These are phyloP conservation scores for Macropodus opercularis DNA, from an alignment of 2,797 vertebrate genomes.

Conservation along the genomic window DNA sequence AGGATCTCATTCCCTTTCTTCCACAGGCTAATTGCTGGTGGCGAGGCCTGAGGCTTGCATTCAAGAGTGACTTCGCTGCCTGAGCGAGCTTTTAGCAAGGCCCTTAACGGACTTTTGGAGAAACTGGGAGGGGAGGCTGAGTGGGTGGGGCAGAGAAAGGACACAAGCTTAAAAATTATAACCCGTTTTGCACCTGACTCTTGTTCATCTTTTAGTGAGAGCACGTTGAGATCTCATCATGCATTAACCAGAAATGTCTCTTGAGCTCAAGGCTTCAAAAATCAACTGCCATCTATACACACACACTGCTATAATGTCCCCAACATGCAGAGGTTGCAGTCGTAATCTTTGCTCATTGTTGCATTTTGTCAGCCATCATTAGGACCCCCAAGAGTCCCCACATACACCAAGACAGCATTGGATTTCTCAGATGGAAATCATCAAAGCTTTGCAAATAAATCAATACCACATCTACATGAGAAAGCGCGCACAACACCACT, in stretches of 20 bases:
- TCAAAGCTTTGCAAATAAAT: constrained; percentile 75
- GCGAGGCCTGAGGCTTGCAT: constrained; percentile 93
- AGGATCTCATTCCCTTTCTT: constrained; percentile 89
- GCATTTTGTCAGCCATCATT: constrained; percentile 56
- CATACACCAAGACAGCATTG: constrained; percentile 51
- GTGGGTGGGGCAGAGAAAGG: constrained; percentile 27
- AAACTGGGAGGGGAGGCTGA: constrained; percentile 93
- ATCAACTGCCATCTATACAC: constrained; percentile 1
- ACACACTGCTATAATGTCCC: constrained; percentile 11
- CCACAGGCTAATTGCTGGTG: constrained; percentile 90
- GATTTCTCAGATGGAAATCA: constrained; percentile 66
- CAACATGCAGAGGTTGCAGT: constrained; percentile 15
- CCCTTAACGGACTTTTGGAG: constrained; percentile 88
- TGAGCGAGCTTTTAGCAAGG: constrained; percentile 88
- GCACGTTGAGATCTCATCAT: constrained; percentile 10
- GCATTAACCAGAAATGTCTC: constrained; percentile 23
- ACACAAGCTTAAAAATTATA: constrained; percentile 26
- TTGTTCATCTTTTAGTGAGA: constrained; percentile 2
- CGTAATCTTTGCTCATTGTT: constrained; percentile 42
- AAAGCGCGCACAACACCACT: constrained; percentile 57
- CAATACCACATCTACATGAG: constrained; percentile 74
- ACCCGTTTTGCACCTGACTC: constrained; percentile 9
- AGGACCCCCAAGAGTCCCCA: constrained; percentile 48
- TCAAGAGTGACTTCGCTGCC: constrained; percentile 91
- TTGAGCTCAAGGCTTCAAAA: constrained; percentile 9